Percentiles rank a stretch among this genome's conserved stretches.
Evolutionary conservation across 2,113 vertebrate species (phyloP).

Genomic region (rat (Rattus norvegicus)): GRCr8 NC_086038.1:32117001-32117500

Average conservation of each 20-base stretch:
- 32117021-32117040: background rate
- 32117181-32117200: background rate
- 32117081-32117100: background rate
- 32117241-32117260: background rate
- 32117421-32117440: background rate
- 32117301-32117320: background rate
- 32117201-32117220: background rate
- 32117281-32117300: background rate
- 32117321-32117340: background rate
- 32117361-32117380: background rate
- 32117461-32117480: background rate
- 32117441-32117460: background rate
- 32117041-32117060: background rate
- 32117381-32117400: constrained; percentile 45
- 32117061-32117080: constrained; percentile 12
- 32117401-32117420: background rate
- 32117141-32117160: background rate
- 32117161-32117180: background rate
- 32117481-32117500: background rate
- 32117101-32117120: background rate
- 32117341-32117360: background rate
- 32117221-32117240: background rate
- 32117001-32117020: background rate
- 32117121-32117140: constrained; percentile 3
- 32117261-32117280: background rate